Conservation (phyloP, 2,888 invertebrate genomes). For the Oegoconia quadripuncta region DNA sequence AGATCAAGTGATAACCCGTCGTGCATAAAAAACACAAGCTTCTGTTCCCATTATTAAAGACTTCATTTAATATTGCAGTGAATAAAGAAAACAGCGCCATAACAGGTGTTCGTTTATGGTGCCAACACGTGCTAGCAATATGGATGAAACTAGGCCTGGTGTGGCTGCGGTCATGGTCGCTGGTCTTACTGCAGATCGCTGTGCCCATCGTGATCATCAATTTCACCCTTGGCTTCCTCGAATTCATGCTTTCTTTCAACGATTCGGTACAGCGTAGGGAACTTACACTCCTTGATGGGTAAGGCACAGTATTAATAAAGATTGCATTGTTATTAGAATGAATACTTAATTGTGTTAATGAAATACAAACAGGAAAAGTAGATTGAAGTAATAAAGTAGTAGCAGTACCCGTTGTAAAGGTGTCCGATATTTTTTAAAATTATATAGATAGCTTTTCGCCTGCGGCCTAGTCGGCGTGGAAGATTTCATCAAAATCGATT, state of each 20-base stretch:
- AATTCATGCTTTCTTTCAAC: conserved; percentile 46
- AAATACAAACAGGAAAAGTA: no score
- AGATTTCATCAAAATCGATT: no score
- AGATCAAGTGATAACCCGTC: no score
- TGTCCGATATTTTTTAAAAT: no score
- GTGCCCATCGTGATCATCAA: conserved; percentile 83
- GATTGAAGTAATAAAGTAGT: no score
- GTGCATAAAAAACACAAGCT: no score
- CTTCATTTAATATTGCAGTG: no score
- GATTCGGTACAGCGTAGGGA: conserved; percentile 74
- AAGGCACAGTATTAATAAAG: conserved; percentile 12
- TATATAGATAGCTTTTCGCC: no score
- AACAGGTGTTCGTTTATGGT: conserved; percentile 47
- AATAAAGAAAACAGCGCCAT: conserved; percentile 36
- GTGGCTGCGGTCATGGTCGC: conserved; percentile 82
- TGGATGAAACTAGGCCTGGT: conserved; percentile 82
- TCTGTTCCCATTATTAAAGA: no score
- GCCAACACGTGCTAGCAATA: conserved; percentile 83
- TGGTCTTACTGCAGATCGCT: conserved; percentile 82
- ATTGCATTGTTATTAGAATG: neutral
- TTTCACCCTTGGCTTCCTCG: conserved; percentile 76
- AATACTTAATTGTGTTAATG: no score
- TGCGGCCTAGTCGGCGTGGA: no score
- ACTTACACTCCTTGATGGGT: conserved; percentile 70
- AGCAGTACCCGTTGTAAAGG: no score